Evolutionary conservation across 2,888 invertebrate species (phyloP).

Genomic region (Carabus problematicus): DNA sequence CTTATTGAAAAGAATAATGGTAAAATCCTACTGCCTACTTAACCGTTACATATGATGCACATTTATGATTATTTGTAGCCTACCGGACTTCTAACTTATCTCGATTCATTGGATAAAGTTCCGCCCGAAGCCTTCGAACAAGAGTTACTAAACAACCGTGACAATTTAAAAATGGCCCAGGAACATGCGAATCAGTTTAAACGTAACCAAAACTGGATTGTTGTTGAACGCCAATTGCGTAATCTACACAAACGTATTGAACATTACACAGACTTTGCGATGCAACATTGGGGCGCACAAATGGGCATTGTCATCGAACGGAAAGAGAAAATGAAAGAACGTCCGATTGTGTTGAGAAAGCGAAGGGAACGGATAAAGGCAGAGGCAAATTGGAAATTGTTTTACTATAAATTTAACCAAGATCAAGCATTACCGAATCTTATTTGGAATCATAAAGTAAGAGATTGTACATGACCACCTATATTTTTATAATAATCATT

Average conservation of each 20-base stretch:
- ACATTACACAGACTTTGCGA: conserved; percentile 69
- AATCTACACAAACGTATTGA: conserved; percentile 85
- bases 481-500: conserved; percentile 13
- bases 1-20: conserved; percentile 85
- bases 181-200: conserved; percentile 74
- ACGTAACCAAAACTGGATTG: conserved; percentile 75
- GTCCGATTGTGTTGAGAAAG: conserved; percentile 91
- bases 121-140: conserved; percentile 76
- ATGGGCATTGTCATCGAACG: conserved; percentile 65
- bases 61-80: conserved; percentile 71
- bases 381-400: conserved; percentile 89
- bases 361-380: conserved; percentile 88
- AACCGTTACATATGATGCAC: neutral
- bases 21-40: conserved; percentile 56
- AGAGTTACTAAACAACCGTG: conserved; percentile 79
- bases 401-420: conserved; percentile 93
- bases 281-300: conserved; percentile 76
- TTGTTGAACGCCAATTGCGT: conserved; percentile 74
- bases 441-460: conserved; percentile 97
- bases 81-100: conserved; percentile 84
- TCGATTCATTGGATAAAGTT: conserved; percentile 87
- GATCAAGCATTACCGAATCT: conserved; percentile 96
- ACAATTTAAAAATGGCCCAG: conserved; percentile 94
- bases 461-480: conserved; percentile 33
- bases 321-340: conserved; percentile 70